phyloP scores from a whole-genome alignment of 2,888 invertebrate species.

The Erynnis tages region DNA sequence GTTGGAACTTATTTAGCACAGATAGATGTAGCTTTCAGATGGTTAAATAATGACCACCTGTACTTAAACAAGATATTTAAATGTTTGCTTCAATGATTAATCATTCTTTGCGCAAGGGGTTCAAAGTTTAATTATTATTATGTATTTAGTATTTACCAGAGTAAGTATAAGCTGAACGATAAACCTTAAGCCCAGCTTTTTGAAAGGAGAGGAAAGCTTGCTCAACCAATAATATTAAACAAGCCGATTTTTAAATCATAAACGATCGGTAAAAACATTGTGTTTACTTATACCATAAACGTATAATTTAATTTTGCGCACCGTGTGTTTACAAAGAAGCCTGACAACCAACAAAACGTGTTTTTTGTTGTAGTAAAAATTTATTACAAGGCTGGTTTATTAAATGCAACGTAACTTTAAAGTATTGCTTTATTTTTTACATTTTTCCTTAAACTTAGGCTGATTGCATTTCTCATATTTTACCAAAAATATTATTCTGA shows the following conservation, averaged over 20 bases:
- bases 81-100: conserved; percentile 13
- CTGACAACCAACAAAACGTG: conserved; percentile 1
- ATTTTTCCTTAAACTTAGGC: background rate
- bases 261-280: too few species aligned
- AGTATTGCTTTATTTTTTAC: background rate
- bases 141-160: too few species aligned
- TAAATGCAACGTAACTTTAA: background rate
- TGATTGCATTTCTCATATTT: too few species aligned
- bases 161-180: too few species aligned
- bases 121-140: too few species aligned
- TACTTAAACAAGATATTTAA: conserved; percentile 12
- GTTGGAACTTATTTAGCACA: conserved; percentile 5
- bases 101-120: too few species aligned
- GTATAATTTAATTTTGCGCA: conserved; percentile 1
- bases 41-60: conserved; percentile 26
- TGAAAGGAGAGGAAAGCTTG: too few species aligned
- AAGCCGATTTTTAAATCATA: too few species aligned
- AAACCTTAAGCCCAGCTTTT: too few species aligned
- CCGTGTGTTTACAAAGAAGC: background rate
- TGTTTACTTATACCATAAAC: too few species aligned
- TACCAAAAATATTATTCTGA: too few species aligned
- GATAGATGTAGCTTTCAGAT: conserved; percentile 13
- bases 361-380: conserved; percentile 3
- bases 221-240: too few species aligned
- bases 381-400: conserved; percentile 1